phyloP scores from a whole-genome alignment of 2,888 invertebrate genomes.

The Patella pellucida region DNA sequence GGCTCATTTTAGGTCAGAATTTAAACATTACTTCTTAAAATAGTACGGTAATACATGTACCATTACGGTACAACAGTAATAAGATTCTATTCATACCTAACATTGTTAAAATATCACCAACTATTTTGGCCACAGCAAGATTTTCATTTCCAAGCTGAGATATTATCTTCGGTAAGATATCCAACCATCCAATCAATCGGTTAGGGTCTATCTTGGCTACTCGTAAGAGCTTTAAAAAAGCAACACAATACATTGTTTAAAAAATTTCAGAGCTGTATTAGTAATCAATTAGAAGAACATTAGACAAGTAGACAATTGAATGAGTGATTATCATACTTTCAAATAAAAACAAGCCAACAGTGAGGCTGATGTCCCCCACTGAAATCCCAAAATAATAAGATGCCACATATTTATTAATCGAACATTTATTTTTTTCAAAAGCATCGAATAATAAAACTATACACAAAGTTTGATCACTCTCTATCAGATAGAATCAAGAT shows the following conservation, averaged over 20 bases:
- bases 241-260: not conserved
- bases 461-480: too few species aligned
- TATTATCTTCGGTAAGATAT: constrained; percentile 75
- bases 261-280: too few species aligned
- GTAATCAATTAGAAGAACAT: too few species aligned
- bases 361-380: too few species aligned
- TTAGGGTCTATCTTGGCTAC: constrained; percentile 63
- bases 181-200: constrained; percentile 73
- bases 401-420: too few species aligned
- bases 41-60: not conserved
- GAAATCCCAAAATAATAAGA: too few species aligned
- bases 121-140: constrained; percentile 76
- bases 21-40: not conserved
- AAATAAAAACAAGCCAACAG: too few species aligned
- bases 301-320: too few species aligned
- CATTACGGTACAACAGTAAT: not conserved
- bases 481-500: too few species aligned
- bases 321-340: too few species aligned
- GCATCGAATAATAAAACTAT: too few species aligned
- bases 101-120: constrained; percentile 75
- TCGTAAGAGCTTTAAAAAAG: constrained; percentile 48
- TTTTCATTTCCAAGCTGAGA: constrained; percentile 77
- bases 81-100: constrained; percentile 68
- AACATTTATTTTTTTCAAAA: too few species aligned
- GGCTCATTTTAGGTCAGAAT: not conserved